A percentile compares a stretch with the other conserved stretches of the same genome.
Evolutionary conservation across 2,797 vertebrate genomes (phyloP).

Genomic region (Gobio occitaniae): DNA sequence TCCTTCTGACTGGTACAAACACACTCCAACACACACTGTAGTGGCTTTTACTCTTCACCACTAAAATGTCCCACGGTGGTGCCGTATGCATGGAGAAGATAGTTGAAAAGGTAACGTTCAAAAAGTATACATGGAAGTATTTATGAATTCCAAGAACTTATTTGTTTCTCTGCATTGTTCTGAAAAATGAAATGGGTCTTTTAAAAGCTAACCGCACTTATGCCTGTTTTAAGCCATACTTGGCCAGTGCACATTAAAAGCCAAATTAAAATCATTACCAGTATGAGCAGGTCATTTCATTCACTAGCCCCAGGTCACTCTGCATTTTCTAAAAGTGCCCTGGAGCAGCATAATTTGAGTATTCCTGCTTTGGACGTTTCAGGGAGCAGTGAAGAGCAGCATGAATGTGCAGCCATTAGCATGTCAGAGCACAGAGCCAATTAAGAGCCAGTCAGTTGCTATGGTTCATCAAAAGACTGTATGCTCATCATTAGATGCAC

Average conservation of each 20-base stretch:
- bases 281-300: slow-evolving; percentile 6
- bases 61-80: background rate
- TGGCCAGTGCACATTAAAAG: background rate
- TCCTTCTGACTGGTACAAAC: background rate
- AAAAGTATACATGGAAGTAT: background rate
- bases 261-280: slow-evolving; percentile 9
- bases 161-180: background rate
- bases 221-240: background rate
- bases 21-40: background rate
- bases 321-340: slow-evolving; percentile 13
- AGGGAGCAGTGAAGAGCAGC: background rate
- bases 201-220: background rate
- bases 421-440: slow-evolving; percentile 43
- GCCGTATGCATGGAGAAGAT: background rate
- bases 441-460: slow-evolving; percentile 34
- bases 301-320: background rate
- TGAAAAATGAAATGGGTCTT: background rate
- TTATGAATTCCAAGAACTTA: background rate
- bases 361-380: slow-evolving; percentile 9
- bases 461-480: slow-evolving; percentile 26
- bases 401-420: slow-evolving; percentile 45
- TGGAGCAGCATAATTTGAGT: slow-evolving; percentile 25
- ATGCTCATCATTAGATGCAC: background rate
- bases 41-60: background rate
- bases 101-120: background rate